Evolutionary conservation across 2,888 invertebrate genomes (phyloP).

Genomic region (Tanypteryx hageni): DNA sequence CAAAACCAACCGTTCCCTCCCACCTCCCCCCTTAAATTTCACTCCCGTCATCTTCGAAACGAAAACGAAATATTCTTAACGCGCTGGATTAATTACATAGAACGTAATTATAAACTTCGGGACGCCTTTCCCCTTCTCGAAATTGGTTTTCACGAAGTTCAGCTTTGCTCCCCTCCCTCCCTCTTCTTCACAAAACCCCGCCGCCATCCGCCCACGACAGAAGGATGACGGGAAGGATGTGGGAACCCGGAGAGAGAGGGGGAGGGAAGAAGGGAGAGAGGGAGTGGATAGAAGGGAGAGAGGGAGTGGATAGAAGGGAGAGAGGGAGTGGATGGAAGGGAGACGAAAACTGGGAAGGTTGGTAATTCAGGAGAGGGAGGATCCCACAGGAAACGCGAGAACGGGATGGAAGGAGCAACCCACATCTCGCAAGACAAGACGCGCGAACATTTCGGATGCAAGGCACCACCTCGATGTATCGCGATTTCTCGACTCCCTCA

Average conservation of each 20-base stretch:
- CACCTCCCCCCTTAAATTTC: not conserved
- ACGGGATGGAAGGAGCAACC: not conserved
- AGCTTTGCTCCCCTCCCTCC: not conserved
- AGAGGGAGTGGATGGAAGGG: not conserved
- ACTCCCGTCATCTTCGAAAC: not conserved
- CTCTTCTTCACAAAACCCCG: not conserved
- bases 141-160: constrained; percentile 59
- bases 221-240: constrained; percentile 41
- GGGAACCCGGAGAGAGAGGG: not conserved
- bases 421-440: not conserved
- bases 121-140: constrained; percentile 1
- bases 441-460: not conserved
- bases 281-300: not conserved
- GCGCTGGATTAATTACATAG: constrained; percentile 52
- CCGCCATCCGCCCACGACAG: constrained; percentile 14
- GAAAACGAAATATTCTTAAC: constrained; percentile 50
- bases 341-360: not conserved
- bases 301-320: not conserved
- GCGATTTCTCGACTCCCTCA: not conserved
- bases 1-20: not conserved
- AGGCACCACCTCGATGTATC: not conserved
- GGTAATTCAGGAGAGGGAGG: not conserved
- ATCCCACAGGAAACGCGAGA: not conserved
- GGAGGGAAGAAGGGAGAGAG: not conserved
- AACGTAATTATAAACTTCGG: constrained; percentile 61